phyloP scores from a whole-genome alignment of 37 sponge, comb jelly and placozoan genomes.

The Chondrosia reniformis region DNA sequence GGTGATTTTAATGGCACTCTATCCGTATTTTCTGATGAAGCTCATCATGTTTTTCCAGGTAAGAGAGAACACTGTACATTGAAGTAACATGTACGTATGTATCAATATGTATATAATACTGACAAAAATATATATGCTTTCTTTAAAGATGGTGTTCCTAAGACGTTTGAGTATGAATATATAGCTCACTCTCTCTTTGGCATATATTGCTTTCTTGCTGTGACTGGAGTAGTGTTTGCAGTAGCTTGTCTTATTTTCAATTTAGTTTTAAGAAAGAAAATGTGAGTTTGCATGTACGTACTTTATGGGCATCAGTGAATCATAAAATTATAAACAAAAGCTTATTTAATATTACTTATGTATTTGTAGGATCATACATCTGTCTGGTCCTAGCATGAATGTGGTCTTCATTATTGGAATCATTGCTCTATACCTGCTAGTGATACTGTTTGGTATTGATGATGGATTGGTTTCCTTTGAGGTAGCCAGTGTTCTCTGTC shows the following conservation, averaged over 20 bases:
- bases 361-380: slow-evolving; percentile 41
- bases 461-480: neutral
- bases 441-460: slow-evolving; percentile 49
- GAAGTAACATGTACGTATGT: too few relatives aligned
- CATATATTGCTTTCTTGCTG: slow-evolving; percentile 27
- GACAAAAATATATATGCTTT: too few relatives aligned
- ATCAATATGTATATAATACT: too few relatives aligned
- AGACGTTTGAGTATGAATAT: too few relatives aligned
- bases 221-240: slow-evolving; percentile 48
- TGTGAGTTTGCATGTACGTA: slow-evolving; percentile 34
- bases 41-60: too few relatives aligned
- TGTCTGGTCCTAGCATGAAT: slow-evolving; percentile 51
- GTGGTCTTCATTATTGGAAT: slow-evolving; percentile 36
- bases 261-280: slow-evolving; percentile 34
- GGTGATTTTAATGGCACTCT: too few relatives aligned
- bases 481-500: neutral
- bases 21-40: too few relatives aligned
- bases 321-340: too few relatives aligned
- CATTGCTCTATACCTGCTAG: slow-evolving; percentile 35
- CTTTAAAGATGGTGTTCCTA: too few relatives aligned
- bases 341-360: too few relatives aligned
- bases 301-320: too few relatives aligned
- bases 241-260: slow-evolving; percentile 36
- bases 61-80: too few relatives aligned
- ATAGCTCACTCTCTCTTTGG: slow-evolving; percentile 46